A percentile compares a stretch with the other conserved stretches of the same genome.
phyloP scores from a whole-genome alignment of 2,113 vertebrate genomes.

The Zosterops japonicus region DNA sequence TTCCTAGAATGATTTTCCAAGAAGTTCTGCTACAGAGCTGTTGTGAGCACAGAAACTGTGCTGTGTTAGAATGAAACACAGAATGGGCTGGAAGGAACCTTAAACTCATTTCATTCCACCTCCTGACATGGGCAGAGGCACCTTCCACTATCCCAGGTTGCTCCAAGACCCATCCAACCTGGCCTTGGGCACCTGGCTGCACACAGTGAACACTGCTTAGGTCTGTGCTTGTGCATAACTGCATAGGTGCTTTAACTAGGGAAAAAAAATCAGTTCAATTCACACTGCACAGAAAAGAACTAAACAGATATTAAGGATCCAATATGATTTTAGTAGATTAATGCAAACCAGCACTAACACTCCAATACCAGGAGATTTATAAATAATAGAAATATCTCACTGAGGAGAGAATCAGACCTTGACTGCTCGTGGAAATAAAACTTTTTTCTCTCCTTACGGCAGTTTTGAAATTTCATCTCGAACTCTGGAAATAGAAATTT shows the following conservation, averaged over 20 bases:
- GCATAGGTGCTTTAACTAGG: accelerated
- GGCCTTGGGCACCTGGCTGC: not conserved
- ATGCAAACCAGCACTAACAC: not conserved
- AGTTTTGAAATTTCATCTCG: constrained; percentile 1
- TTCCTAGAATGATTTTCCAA: not conserved
- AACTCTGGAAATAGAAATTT: not conserved
- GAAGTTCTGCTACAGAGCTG: not conserved
- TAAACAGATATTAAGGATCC: not conserved
- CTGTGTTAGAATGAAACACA: not conserved
- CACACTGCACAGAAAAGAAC: not conserved
- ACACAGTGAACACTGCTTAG: not conserved
- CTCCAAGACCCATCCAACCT: not conserved
- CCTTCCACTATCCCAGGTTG: not conserved
- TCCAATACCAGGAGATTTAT: not conserved
- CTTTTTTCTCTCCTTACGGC: not conserved
- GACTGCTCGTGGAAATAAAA: not conserved
- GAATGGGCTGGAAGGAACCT: not conserved
- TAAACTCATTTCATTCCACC: not conserved
- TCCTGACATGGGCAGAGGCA: not conserved
- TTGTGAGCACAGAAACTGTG: not conserved
- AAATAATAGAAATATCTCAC: not conserved
- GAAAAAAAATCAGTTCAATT: not conserved
- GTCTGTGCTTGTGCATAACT: not conserved
- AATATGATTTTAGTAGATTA: not conserved
- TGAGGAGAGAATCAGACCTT: not conserved